A percentile compares a stretch with the other conserved stretches of the same genome.
Conservation (phyloP, 2,113 vertebrate genomes). For the Laterallus jamaicensis region DNA sequence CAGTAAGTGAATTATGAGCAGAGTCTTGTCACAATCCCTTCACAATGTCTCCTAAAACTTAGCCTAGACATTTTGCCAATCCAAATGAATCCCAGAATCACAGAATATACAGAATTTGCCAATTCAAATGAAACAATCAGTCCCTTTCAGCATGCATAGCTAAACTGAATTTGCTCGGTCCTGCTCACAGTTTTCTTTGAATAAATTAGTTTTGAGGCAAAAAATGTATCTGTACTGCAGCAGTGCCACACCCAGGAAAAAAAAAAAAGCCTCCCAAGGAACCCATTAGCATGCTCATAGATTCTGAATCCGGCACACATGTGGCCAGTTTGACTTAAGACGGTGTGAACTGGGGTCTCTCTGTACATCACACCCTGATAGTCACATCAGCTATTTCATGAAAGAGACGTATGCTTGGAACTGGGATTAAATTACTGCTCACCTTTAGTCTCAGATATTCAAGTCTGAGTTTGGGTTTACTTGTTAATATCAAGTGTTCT, state of each 20-base stretch:
- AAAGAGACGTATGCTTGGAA: neutral
- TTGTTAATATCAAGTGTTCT: neutral
- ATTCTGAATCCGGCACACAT: neutral
- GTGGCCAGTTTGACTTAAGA: neutral
- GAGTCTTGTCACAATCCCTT: neutral
- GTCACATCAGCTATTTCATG: neutral
- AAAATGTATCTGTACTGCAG: neutral
- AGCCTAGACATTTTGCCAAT: neutral
- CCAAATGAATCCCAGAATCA: neutral
- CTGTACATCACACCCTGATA: neutral
- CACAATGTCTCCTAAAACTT: neutral
- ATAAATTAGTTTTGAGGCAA: neutral
- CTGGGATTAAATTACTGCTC: neutral
- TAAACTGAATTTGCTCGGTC: neutral
- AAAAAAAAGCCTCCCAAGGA: neutral
- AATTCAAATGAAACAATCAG: neutral
- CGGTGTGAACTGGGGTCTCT: neutral
- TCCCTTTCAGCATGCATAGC: neutral
- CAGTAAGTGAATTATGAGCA: fast-evolving
- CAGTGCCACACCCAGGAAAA: neutral
- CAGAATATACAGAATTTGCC: neutral
- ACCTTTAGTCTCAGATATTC: neutral
- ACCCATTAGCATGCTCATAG: neutral
- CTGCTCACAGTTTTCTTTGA: neutral
- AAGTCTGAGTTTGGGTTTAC: neutral